A percentile compares a stretch with the other conserved stretches of the same genome.
Conservation (phyloP, 2,113 vertebrate genomes). For the Panurus biarmicus region DNA sequence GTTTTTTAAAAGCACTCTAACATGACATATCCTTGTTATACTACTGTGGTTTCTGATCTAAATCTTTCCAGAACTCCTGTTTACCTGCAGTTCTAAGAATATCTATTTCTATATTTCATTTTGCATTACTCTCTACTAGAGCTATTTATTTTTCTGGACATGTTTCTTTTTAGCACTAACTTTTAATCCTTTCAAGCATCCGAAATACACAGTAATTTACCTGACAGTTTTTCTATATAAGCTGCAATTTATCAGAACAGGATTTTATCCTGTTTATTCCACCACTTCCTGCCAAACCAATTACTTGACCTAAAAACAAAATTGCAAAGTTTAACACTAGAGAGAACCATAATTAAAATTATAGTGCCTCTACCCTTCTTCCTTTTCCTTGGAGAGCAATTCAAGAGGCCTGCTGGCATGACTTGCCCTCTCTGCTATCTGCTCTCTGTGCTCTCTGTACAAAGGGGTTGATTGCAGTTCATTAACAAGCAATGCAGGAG, state of each 20-base stretch:
- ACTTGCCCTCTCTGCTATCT: background rate
- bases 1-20: background rate
- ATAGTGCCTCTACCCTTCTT: background rate
- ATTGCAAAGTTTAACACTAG: background rate
- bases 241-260: background rate
- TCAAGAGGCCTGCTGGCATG: background rate
- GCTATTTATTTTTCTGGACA: background rate
- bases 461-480: background rate
- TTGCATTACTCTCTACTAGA: background rate
- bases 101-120: background rate
- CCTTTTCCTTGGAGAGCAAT: background rate
- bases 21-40: background rate
- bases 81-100: background rate
- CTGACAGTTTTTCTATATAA: background rate
- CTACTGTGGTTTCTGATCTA: background rate
- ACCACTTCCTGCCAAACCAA: background rate
- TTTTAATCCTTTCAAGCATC: background rate
- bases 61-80: background rate
- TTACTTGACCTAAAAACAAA: background rate
- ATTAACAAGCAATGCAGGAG: background rate
- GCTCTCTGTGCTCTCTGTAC: background rate
- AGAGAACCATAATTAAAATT: background rate
- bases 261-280: background rate
- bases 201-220: background rate
- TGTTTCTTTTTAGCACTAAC: background rate